Evolutionary conservation across 2,888 invertebrate genomes (phyloP).

Genomic region (Dynastes hyllus): DNA sequence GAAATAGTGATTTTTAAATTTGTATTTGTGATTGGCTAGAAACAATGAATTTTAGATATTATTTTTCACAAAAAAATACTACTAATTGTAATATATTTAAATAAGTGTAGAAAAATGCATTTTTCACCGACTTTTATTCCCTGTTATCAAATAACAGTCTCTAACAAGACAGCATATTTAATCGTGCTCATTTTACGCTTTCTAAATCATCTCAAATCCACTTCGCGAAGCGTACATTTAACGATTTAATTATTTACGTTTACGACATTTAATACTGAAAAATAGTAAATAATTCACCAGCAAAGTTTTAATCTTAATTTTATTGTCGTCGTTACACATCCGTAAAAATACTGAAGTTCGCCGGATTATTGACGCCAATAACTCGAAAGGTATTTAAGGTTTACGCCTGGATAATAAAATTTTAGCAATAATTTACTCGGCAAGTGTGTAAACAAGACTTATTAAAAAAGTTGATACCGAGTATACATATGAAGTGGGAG

Average conservation of each 20-base stretch:
- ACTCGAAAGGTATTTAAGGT: conserved; percentile 35
- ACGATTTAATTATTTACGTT: conserved; percentile 30
- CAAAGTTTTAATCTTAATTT: conserved; percentile 40
- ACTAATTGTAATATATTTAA: no score
- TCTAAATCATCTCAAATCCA: background rate
- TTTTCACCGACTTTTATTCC: no score
- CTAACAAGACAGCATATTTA: background rate
- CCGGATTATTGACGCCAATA: conserved; percentile 41
- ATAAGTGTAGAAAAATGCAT: no score
- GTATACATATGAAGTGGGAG: background rate
- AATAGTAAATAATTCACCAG: conserved; percentile 35
- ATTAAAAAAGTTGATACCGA: conserved; percentile 33
- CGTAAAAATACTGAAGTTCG: conserved; percentile 33
- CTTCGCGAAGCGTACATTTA: conserved; percentile 9
- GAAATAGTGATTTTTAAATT: no score
- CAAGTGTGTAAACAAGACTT: conserved; percentile 29
- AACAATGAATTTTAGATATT: no score
- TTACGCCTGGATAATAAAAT: conserved; percentile 42
- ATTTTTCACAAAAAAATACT: no score
- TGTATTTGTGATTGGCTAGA: no score
- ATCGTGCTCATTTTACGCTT: background rate
- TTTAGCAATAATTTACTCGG: conserved; percentile 43
- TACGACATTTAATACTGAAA: conserved; percentile 36
- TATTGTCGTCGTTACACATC: conserved; percentile 24
- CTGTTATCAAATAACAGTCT: no score